Evolutionary conservation across 2,113 vertebrate species (phyloP).

Genomic region (Cyanoramphus novaezelandiae): DNA sequence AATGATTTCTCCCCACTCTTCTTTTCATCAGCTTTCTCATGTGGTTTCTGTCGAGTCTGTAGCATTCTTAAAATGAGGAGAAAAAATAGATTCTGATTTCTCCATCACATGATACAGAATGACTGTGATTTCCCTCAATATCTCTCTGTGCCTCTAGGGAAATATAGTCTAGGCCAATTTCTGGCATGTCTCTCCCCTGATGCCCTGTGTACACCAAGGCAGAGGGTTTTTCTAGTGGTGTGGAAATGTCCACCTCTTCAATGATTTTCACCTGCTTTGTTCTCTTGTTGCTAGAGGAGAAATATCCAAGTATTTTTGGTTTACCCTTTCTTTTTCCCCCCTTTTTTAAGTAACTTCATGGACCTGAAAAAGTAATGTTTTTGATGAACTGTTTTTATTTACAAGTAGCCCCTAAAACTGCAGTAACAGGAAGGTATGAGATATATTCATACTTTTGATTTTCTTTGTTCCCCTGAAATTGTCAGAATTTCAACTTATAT

Average conservation of each 20-base stretch:
- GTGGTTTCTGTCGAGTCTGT: neutral
- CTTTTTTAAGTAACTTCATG: neutral
- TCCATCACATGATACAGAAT: slow-evolving; percentile 13
- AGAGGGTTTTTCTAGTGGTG: slow-evolving; percentile 28
- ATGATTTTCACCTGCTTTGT: slow-evolving; percentile 5
- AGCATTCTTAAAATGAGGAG: neutral
- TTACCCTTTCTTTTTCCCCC: neutral
- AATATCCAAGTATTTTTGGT: neutral
- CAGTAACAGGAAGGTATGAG: neutral
- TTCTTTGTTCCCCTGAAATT: neutral
- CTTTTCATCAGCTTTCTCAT: slow-evolving; percentile 13
- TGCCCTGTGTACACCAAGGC: neutral
- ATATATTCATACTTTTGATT: neutral
- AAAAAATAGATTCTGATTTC: neutral
- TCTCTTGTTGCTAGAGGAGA: neutral
- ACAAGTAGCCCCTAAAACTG: neutral
- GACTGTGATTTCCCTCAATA: slow-evolving; percentile 59
- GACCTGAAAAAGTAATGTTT: neutral
- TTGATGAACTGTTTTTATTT: neutral
- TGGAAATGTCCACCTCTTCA: slow-evolving; percentile 1
- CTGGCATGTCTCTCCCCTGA: slow-evolving; percentile 46
- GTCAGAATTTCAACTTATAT: neutral
- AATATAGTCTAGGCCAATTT: slow-evolving; percentile 60
- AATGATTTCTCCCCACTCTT: neutral
- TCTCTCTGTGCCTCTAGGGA: slow-evolving; percentile 36